Percentiles rank a stretch among this genome's conserved stretches.
Conservation (phyloP, 2,888 invertebrate species). For the Vannuccia rotundouncinata region DNA sequence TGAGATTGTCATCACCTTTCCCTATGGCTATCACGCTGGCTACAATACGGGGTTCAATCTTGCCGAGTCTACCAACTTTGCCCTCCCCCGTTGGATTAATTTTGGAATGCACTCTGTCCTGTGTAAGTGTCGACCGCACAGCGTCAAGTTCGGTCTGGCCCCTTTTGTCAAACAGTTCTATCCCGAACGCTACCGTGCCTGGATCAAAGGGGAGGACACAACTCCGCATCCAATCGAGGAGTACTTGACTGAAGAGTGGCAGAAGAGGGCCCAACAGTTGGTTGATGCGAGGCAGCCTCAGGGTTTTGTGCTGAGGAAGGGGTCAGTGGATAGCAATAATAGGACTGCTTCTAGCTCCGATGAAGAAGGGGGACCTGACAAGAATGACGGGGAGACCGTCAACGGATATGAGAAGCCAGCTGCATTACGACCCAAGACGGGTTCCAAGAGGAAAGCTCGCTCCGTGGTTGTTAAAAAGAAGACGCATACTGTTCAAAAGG, state of each 20-base stretch:
- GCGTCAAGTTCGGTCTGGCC: slow-evolving; percentile 94
- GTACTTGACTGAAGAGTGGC: background rate
- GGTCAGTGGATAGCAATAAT: background rate
- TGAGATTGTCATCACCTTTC: slow-evolving; percentile 98
- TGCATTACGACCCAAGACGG: background rate
- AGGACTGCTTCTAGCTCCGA: background rate
- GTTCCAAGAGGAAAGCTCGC: background rate
- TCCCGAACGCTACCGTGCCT: slow-evolving; percentile 68
- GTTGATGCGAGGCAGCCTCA: background rate
- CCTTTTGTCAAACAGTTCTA: slow-evolving; percentile 74
- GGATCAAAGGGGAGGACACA: slow-evolving; percentile 80
- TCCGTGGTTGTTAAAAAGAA: background rate
- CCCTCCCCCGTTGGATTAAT: slow-evolving; percentile 91
- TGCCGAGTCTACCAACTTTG: slow-evolving; percentile 98
- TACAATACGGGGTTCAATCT: slow-evolving; percentile 98
- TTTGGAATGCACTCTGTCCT: slow-evolving; percentile 69
- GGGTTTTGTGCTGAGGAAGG: background rate
- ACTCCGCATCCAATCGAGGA: slow-evolving; percentile 83
- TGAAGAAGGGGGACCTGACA: background rate
- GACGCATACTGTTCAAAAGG: background rate
- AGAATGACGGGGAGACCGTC: background rate
- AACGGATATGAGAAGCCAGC: background rate
- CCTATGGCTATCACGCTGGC: slow-evolving; percentile 94
- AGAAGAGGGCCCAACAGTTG: background rate
- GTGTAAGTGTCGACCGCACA: slow-evolving; percentile 38